Evolutionary conservation across 2,888 invertebrate genomes (phyloP), one percentile per base, ranked within the genome.

Genomic region (Drosophila macrospina): DNA sequence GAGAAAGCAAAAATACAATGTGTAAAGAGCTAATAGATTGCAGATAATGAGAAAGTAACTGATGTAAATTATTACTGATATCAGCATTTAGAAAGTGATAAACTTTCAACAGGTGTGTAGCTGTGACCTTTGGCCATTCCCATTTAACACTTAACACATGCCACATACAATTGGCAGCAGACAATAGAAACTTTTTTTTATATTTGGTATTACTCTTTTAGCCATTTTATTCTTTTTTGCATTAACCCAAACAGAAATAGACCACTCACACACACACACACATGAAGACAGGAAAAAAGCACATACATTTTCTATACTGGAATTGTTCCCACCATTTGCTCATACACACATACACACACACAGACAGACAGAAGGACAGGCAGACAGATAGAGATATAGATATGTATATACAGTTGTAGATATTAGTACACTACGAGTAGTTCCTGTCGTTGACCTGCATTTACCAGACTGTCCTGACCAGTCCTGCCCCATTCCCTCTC

Each of bases 371-470:
- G 5, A 16, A 1, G 3, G 32, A 13, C 20, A 37, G 37, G 55
- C 10, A 36, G 37, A 59, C 45, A 56, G 34, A 44, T 41, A 52
- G 48, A 45, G 51, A 32, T 41, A 52, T 51, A 45, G 51, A 32
- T 65, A 54, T 64, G 55, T 51, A 37, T 34, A 32, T 37, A 76
- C 57, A 71, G 63, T 64, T 60, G 59, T 68, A 70, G 60, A 74
- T 74, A 85, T 89, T 77, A 78, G 76, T 78, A 65, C 48, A 66
- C 61, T 59, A 74, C 32, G 48, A 74, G 80, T 86, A 87, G 89
- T 84, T 86, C 86, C 87, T 87, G 86, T 81, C 90, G 84, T 88
- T 90, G 91, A 90, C 90, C 91, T 90, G 90, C 88, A 90, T 90
- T 90, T 78, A 74, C 65, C 83, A 86, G 88, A 88, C 86, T 69